A percentile compares a stretch with the other conserved stretches of the same genome.
Evolutionary conservation across 2,113 vertebrate species (phyloP).

Genomic region (Myrmecophaga tridactyla): DNA sequence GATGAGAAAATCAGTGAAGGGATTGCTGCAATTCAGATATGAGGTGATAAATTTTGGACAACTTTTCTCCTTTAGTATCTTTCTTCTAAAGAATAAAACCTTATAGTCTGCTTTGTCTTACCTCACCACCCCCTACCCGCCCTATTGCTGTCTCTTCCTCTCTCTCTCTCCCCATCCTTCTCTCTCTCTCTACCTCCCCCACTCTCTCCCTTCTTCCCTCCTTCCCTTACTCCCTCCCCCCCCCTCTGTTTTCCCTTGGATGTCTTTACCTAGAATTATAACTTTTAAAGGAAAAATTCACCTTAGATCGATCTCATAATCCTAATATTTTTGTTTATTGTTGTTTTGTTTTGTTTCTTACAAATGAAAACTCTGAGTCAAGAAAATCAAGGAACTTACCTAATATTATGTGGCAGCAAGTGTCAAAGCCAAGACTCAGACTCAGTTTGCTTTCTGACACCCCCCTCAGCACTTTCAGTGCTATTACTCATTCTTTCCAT

Average conservation of each 20-base stretch:
- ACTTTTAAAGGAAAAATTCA: background rate
- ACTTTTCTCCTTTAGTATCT: background rate
- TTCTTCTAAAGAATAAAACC: background rate
- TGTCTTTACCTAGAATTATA: background rate
- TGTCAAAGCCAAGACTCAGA: background rate
- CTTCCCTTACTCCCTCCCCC: too few relatives aligned
- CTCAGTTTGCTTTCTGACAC: background rate
- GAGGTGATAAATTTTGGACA: background rate
- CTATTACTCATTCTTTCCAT: background rate
- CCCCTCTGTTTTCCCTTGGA: background rate
- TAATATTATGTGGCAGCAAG: background rate
- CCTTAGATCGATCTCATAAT: background rate
- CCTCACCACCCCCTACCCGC: too few relatives aligned
- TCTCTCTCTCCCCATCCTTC: too few relatives aligned
- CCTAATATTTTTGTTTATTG: background rate
- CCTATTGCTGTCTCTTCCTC: too few relatives aligned
- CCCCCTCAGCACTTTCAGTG: background rate
- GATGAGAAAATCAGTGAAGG: background rate
- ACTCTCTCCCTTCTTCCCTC: too few relatives aligned
- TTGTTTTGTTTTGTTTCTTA: background rate
- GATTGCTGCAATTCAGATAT: background rate
- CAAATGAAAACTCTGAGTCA: background rate
- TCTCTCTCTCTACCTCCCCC: fast-evolving
- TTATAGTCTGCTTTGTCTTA: too few relatives aligned
- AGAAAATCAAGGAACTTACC: background rate